These are phyloP conservation scores for Pogonophryne albipinna DNA, from an alignment of 2,797 vertebrate genomes.

Conservation along the genomic window DNA sequence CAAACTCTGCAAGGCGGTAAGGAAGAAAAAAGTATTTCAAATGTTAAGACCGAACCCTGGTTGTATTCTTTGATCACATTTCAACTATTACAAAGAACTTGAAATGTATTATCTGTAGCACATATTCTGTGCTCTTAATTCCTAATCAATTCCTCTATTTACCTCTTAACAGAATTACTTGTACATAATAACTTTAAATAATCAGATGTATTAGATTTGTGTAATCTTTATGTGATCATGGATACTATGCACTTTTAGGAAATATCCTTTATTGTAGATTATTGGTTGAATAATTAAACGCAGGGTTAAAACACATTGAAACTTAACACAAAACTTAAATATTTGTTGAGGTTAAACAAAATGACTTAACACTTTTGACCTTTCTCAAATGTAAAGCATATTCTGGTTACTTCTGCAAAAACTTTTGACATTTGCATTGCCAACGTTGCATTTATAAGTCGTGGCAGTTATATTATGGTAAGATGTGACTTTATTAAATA, in stretches of 20 bases:
- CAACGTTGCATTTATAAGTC: neutral
- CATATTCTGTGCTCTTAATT: neutral
- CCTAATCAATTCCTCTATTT: neutral
- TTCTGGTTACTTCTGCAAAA: neutral
- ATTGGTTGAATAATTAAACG: neutral
- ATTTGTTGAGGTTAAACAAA: neutral
- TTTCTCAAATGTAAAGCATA: neutral
- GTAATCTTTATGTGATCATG: neutral
- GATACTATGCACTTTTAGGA: neutral
- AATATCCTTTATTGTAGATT: neutral
- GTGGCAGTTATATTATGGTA: neutral
- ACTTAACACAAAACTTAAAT: neutral
- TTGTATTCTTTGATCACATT: neutral
- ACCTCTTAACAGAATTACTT: neutral
- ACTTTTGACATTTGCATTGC: neutral
- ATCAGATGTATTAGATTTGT: neutral
- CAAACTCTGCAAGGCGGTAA: constrained; percentile 86
- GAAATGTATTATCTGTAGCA: neutral
- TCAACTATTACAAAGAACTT: neutral
- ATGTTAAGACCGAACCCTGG: neutral
- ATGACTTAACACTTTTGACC: neutral
- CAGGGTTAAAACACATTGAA: neutral
- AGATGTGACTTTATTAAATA: constrained; percentile 9
- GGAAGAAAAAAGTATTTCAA: constrained; percentile 33
- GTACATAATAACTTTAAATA: neutral